These are phyloP conservation scores for Sebastes miniatus DNA, from an alignment of 2,797 vertebrate genomes.

Conservation along the genomic window DNA sequence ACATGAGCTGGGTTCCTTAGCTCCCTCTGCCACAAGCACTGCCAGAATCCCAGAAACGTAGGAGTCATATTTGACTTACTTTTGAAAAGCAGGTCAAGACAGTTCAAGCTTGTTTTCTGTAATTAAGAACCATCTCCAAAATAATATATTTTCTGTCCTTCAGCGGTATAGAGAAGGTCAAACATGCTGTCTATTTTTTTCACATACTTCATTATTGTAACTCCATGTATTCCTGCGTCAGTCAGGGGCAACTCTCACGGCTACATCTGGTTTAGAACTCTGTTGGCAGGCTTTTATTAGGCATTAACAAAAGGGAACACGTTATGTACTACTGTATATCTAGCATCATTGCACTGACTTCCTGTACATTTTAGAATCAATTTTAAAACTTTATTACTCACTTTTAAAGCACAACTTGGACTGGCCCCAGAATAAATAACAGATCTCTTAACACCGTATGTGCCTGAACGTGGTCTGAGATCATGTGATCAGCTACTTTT, in stretches of 20 bases:
- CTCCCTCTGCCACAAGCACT: background rate
- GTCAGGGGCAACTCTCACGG: background rate
- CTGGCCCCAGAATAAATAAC: no score
- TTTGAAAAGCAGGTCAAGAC: background rate
- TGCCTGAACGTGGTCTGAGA: no score
- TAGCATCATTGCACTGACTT: background rate
- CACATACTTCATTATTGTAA: accelerated
- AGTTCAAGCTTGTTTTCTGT: background rate
- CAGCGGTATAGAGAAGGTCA: background rate
- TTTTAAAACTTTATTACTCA: no score
- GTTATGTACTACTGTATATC: background rate
- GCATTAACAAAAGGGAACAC: background rate
- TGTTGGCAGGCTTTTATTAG: background rate
- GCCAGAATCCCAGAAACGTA: background rate
- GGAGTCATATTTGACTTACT: background rate
- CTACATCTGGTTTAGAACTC: background rate
- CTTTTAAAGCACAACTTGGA: no score
- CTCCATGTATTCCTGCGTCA: background rate
- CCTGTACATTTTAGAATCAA: no score
- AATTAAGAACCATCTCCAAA: background rate
- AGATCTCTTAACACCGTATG: no score
- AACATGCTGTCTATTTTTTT: background rate
- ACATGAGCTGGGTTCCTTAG: background rate
- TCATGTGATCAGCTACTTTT: no score
- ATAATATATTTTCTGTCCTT: background rate